These are phyloP conservation scores for Nephila pilipes DNA, from an alignment of 1,140 invertebrate genomes.

Conservation along the genomic window DNA sequence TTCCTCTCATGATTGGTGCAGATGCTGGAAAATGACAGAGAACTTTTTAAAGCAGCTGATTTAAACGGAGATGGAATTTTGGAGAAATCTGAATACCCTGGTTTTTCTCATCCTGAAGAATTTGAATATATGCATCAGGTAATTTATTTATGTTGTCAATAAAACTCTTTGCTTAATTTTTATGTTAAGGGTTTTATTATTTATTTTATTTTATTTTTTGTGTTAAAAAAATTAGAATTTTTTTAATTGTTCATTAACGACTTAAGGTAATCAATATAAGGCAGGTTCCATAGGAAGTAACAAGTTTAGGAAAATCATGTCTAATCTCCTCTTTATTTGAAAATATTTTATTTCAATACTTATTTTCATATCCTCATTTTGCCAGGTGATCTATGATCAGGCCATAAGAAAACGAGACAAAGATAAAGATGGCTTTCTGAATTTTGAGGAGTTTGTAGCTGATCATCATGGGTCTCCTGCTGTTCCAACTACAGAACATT, in stretches of 20 bases:
- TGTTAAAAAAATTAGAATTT: too few species aligned
- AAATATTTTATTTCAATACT: not conserved
- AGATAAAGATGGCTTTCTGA: slow-evolving; percentile 78
- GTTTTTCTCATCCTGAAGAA: slow-evolving; percentile 97
- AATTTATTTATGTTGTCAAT: slow-evolving; percentile 72
- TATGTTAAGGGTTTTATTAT: too few species aligned
- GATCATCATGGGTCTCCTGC: slow-evolving; percentile 72
- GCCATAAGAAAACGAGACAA: slow-evolving; percentile 77
- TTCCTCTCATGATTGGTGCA: slow-evolving; percentile 66
- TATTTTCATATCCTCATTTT: not conserved
- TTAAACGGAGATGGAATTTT: slow-evolving; percentile 90
- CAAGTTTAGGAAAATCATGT: too few species aligned
- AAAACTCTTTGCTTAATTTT: too few species aligned
- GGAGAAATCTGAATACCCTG: slow-evolving; percentile 90
- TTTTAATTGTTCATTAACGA: too few species aligned
- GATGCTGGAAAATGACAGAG: slow-evolving; percentile 88
- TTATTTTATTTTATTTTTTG: too few species aligned
- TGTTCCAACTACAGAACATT: slow-evolving; percentile 75
- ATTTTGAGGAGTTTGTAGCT: slow-evolving; percentile 78
- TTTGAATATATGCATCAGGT: slow-evolving; percentile 91
- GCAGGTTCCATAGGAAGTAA: too few species aligned
- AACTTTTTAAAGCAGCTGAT: slow-evolving; percentile 94
- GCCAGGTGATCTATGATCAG: slow-evolving; percentile 76
- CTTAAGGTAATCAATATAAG: too few species aligned
- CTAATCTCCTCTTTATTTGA: too few species aligned